Evolutionary conservation across 2,113 vertebrate species (phyloP), one percentile per base, ranked within the genome.

Genomic region (Oceanites oceanicus): DNA sequence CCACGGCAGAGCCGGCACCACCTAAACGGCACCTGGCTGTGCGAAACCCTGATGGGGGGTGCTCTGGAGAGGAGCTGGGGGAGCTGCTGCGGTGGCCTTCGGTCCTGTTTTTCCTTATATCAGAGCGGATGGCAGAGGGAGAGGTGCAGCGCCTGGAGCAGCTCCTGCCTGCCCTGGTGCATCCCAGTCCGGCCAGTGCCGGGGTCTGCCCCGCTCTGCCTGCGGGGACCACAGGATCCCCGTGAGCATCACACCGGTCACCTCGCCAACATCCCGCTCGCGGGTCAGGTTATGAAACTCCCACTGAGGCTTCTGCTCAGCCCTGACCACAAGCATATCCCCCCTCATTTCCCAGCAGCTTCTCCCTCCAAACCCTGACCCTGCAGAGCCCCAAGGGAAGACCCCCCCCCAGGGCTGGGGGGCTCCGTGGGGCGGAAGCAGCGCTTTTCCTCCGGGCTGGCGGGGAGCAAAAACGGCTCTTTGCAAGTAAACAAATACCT

Each of bases 221-320:
- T 8, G 0, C 0, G 0, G 59, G 49, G 19, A 19, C 19, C 27
- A 1, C 5, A 14, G 22, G 47, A 3, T 59, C 63, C 84, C 49
- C 9, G 0, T 3, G 34, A 73, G 63, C 80, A 27, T 65, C 52
- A 0, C 18, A 4, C 4, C 2, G 0, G 32, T 36, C 0, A 0
- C 44, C 12, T 25, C 11, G 3, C 76, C 67, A 61, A 68, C 81
- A 34, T 73, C 84, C 49, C 16, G 1, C 32, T 74, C 2, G 0
- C 7, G 45, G 63, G 29, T n/a, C n/a, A 36, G 68, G 21, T 56
- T 75, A 6, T 49, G 9, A 38, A 68, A 38, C 34, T 77, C 40
- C 34, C 2, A 1, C 32, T 76, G 72, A 63, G 21, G 27, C 21
- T 72, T 72, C 53, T 87, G 38, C 38, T 90, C 42, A 71, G 30